A percentile compares a stretch with the other conserved stretches of the same genome.
Evolutionary conservation across 2,888 invertebrate species (phyloP).

Genomic region (Petrolisthes manimaculis): DNA sequence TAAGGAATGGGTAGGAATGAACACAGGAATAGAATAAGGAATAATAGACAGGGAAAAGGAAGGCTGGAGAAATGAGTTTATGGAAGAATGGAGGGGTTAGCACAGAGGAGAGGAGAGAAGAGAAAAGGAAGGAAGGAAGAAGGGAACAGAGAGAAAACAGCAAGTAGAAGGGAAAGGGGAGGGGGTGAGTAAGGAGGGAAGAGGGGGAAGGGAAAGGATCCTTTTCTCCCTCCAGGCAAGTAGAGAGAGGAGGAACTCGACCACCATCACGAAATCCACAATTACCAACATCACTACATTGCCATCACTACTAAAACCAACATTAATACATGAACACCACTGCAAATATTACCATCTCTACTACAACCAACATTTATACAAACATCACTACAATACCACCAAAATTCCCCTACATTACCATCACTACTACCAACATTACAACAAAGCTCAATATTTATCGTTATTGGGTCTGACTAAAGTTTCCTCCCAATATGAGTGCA

Average conservation of each 20-base stretch:
- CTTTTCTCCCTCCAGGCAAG: background rate
- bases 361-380: background rate
- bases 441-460: too few species aligned
- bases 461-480: too few species aligned
- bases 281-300: background rate
- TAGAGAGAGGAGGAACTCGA: background rate
- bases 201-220: background rate
- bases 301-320: background rate
- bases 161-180: background rate
- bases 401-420: too few species aligned
- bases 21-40: background rate
- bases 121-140: background rate
- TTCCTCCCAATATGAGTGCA: too few species aligned
- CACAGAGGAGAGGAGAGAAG: background rate
- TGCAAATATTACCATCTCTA: background rate
- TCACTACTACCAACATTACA: too few species aligned
- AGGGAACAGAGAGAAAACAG: background rate
- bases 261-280: background rate
- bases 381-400: background rate
- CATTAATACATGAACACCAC: background rate
- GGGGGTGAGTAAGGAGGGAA: background rate
- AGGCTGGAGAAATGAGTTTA: too few species aligned
- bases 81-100: background rate
- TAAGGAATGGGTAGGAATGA: background rate
- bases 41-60: too few species aligned